Percentiles rank a stretch among this genome's conserved stretches.
phyloP scores from a whole-genome alignment of 1,140 invertebrate genomes.

The Chlorops oryzae region DNA sequence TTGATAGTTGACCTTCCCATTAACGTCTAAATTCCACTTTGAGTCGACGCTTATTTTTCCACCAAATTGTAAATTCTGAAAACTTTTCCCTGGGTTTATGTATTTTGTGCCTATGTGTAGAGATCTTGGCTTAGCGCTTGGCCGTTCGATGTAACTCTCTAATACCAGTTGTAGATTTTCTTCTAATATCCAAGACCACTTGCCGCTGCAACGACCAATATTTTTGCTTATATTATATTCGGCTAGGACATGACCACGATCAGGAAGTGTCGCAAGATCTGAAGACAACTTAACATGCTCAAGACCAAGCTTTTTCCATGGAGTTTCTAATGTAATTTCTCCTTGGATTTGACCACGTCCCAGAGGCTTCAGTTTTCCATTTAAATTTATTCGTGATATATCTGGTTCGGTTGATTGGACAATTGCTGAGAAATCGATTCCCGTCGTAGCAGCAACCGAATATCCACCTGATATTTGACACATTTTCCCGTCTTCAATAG shows the following conservation, averaged over 20 bases:
- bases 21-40: slow-evolving; percentile 49
- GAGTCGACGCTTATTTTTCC: slow-evolving; percentile 53
- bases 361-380: slow-evolving; percentile 24
- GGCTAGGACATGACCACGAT: slow-evolving; percentile 23
- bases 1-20: slow-evolving; percentile 26
- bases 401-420: slow-evolving; percentile 37
- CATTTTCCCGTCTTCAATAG: slow-evolving; percentile 38
- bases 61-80: slow-evolving; percentile 49
- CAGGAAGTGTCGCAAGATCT: slow-evolving; percentile 17
- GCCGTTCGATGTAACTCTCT: slow-evolving; percentile 42
- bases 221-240: slow-evolving; percentile 33
- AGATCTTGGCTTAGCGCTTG: slow-evolving; percentile 25
- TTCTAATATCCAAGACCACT: slow-evolving; percentile 40
- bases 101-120: slow-evolving; percentile 47
- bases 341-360: slow-evolving; percentile 18
- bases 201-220: slow-evolving; percentile 28
- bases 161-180: slow-evolving; percentile 49
- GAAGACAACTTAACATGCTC: slow-evolving; percentile 33
- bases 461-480: slow-evolving; percentile 40
- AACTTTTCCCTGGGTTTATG: slow-evolving; percentile 50
- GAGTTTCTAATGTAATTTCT: slow-evolving; percentile 32
- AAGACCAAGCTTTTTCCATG: slow-evolving; percentile 38
- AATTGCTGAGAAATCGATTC: slow-evolving; percentile 33
- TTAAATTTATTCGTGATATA: slow-evolving; percentile 33
- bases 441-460: slow-evolving; percentile 20